phyloP scores from a whole-genome alignment of 1,140 invertebrate genomes.

The Formica selysi region DNA sequence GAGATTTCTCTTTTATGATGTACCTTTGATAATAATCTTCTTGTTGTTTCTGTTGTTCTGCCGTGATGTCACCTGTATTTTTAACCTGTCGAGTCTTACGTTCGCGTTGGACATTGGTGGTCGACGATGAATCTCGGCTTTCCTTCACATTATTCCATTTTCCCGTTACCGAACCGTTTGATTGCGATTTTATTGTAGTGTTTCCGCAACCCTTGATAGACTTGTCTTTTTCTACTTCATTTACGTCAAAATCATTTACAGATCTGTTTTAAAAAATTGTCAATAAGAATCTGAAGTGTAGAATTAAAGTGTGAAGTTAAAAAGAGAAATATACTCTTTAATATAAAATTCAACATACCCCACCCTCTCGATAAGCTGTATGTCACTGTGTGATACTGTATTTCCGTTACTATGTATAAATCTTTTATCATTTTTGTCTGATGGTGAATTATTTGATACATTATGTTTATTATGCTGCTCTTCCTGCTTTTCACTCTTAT shows the following conservation, averaged over 20 bases:
- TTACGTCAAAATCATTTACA: constrained; percentile 88
- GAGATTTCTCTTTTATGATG: constrained; percentile 36
- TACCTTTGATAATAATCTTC: constrained; percentile 89
- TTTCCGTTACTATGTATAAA: constrained; percentile 87
- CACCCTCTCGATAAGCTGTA: constrained; percentile 87
- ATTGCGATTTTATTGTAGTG: constrained; percentile 83
- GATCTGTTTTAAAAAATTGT: constrained; percentile 77
- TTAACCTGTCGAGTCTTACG: constrained; percentile 87
- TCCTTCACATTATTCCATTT: constrained; percentile 87
- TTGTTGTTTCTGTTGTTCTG: constrained; percentile 88
- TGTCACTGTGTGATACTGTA: constrained; percentile 84
- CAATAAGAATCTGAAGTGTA: constrained; percentile 4
- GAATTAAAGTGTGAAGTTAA: constrained; percentile 19
- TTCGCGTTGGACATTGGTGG: constrained; percentile 88
- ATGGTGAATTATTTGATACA: constrained; percentile 79
- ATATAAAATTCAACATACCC: constrained; percentile 80
- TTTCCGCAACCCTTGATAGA: constrained; percentile 82
- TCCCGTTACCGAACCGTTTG: constrained; percentile 82
- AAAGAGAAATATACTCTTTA: neutral
- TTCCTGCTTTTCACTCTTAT: constrained; percentile 86
- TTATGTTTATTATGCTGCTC: constrained; percentile 84
- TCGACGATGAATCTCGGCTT: constrained; percentile 84
- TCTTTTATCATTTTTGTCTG: constrained; percentile 85
- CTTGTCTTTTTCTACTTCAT: constrained; percentile 87
- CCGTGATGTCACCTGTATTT: constrained; percentile 86